These are phyloP conservation scores for Serinus canaria DNA, from an alignment of 2,113 vertebrate genomes.

Conservation along the genomic window DNA sequence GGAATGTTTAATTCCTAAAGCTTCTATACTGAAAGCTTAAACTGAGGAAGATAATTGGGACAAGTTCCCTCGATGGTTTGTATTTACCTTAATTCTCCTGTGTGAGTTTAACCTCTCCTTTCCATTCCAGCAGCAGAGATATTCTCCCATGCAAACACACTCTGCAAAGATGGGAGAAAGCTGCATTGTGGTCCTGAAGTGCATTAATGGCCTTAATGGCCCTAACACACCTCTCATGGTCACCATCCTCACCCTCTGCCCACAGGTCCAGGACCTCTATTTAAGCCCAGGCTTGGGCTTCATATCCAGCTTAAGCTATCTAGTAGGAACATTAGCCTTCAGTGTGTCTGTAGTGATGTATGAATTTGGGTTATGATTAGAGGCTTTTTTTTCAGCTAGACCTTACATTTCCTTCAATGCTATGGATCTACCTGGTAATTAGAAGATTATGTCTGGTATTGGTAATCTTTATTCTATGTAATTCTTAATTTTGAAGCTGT, in stretches of 20 bases:
- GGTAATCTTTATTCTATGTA: rapidly evolving
- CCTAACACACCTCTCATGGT: not conserved
- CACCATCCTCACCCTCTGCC: not conserved
- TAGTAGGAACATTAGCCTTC: rapidly evolving
- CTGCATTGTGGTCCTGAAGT: rapidly evolving
- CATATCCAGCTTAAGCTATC: rapidly evolving
- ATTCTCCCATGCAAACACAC: rapidly evolving
- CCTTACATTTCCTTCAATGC: rapidly evolving
- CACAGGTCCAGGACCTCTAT: not conserved
- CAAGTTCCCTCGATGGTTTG: not conserved
- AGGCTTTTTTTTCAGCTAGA: not conserved
- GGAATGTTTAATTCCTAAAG: not conserved
- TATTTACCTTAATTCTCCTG: not conserved
- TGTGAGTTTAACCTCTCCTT: not conserved
- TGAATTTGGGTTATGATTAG: not conserved
- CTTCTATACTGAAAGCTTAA: not conserved
- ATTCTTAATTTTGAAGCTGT: not conserved
- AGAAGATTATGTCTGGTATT: not conserved
- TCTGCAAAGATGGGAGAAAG: not conserved
- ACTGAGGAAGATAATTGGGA: not conserved
- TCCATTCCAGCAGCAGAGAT: not conserved
- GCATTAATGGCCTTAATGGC: not conserved
- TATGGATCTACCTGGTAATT: not conserved
- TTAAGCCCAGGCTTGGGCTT: not conserved
- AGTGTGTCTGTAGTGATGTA: rapidly evolving